Percentiles rank a stretch among this genome's conserved stretches.
These are phyloP conservation scores for Brachyopa scutellaris DNA, from an alignment of 2,888 invertebrate species.

Conservation along the genomic window DNA sequence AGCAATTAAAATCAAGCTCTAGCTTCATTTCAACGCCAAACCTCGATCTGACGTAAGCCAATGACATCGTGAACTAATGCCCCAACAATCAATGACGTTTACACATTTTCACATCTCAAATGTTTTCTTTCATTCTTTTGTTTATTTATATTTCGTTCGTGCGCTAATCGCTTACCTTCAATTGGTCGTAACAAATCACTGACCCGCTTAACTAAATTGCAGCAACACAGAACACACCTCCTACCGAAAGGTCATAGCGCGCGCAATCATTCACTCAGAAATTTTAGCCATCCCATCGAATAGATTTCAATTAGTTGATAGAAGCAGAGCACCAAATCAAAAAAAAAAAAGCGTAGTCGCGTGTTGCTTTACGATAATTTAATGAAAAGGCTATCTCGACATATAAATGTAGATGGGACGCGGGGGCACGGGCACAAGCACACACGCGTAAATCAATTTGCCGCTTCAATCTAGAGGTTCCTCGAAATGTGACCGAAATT, in stretches of 20 bases:
- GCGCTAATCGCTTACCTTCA: background rate
- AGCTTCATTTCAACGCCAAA: no score
- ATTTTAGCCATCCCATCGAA: conserved; percentile 49
- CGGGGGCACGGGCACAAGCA: background rate
- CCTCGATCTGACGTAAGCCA: conserved; percentile 36
- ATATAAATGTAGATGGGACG: no score
- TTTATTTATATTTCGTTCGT: background rate
- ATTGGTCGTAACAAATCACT: conserved; percentile 44
- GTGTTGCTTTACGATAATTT: conserved; percentile 56
- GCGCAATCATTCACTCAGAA: conserved; percentile 23
- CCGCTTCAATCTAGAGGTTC: background rate
- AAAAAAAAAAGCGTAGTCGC: conserved; percentile 64
- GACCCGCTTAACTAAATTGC: conserved; percentile 63
- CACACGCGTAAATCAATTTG: conserved; percentile 19
- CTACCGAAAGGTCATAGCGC: conserved; percentile 38
- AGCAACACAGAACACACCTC: conserved; percentile 52
- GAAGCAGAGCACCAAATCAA: conserved; percentile 40
- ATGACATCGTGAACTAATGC: conserved; percentile 38
- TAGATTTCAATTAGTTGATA: conserved; percentile 70
- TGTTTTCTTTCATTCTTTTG: background rate
- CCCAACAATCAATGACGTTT: conserved; percentile 54
- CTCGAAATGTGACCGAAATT: background rate
- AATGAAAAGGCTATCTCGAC: conserved; percentile 46
- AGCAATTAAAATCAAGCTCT: no score
- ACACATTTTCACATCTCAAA: conserved; percentile 9